phyloP scores from a whole-genome alignment of 2,888 invertebrate species.

The Drosophila nr. perissopoda region DNA sequence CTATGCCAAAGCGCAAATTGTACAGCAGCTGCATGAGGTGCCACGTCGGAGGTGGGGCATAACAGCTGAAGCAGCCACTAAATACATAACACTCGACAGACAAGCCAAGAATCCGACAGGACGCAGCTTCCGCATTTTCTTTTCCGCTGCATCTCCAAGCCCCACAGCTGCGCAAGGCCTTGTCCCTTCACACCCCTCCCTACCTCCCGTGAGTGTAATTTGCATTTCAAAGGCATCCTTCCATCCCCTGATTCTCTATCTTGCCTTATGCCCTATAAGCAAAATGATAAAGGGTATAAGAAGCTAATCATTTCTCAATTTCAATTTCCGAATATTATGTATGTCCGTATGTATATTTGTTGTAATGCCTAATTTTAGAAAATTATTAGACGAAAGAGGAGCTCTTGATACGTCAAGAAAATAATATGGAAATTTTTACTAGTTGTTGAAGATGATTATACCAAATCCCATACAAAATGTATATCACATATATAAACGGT shows the following conservation, averaged over 20 bases:
- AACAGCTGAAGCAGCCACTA: conserved; percentile 64
- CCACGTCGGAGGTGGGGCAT: conserved; percentile 2
- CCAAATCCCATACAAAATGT: background rate
- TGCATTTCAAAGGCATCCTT: conserved; percentile 75
- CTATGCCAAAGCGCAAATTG: conserved; percentile 70
- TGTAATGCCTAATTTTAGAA: background rate
- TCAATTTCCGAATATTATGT: background rate
- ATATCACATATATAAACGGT: background rate
- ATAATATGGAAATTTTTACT: background rate
- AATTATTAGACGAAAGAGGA: background rate
- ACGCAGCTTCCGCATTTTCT: conserved; percentile 73
- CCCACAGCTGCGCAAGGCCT: background rate
- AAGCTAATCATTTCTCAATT: background rate
- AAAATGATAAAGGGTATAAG: conserved; percentile 3
- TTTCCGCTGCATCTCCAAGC: conserved; percentile 47
- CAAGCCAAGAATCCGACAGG: conserved; percentile 74
- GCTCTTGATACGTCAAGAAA: background rate
- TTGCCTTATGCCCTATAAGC: conserved; percentile 31
- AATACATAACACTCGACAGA: conserved; percentile 80
- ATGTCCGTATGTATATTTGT: background rate
- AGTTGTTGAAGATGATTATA: background rate
- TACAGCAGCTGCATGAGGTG: conserved; percentile 51
- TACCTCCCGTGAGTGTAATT: conserved; percentile 67
- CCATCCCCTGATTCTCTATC: conserved; percentile 30
- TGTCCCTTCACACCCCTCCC: background rate